A percentile compares a stretch with the other conserved stretches of the same genome.
These are phyloP conservation scores for Catalaphyllia jardinei DNA, from an alignment of 64 coral and sea anemone species.

Conservation along the genomic window DNA sequence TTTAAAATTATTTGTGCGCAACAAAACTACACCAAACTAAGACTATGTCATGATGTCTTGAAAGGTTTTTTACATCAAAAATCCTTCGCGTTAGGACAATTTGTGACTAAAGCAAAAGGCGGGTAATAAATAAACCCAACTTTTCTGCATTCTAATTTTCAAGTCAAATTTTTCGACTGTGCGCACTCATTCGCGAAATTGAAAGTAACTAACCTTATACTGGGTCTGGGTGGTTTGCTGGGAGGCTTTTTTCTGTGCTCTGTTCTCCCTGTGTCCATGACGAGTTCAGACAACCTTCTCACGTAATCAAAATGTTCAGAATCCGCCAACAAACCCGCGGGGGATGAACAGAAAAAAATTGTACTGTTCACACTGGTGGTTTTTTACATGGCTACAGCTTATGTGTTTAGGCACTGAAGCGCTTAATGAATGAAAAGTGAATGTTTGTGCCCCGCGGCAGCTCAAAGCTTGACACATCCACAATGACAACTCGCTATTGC, in stretches of 20 bases:
- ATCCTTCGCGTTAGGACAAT: no score
- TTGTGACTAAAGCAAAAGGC: background rate
- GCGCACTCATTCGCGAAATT: constrained; percentile 28
- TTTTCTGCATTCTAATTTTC: background rate
- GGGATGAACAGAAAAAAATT: constrained; percentile 6
- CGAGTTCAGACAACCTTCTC: background rate
- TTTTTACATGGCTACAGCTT: background rate
- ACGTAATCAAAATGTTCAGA: background rate
- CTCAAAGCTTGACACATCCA: constrained; percentile 5
- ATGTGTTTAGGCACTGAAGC: constrained; percentile 31
- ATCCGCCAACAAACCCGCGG: background rate
- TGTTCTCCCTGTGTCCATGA: background rate
- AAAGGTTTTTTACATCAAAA: background rate
- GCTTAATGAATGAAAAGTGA: constrained; percentile 39
- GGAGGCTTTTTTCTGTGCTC: background rate
- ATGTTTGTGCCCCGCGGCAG: constrained; percentile 17
- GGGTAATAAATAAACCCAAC: background rate
- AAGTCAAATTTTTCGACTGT: background rate
- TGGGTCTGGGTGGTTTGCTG: constrained; percentile 30
- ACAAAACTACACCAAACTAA: background rate
- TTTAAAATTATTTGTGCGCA: background rate
- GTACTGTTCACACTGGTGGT: background rate
- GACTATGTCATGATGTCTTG: background rate
- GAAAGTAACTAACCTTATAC: constrained; percentile 22
- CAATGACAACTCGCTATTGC: constrained; percentile 18